Conservation (phyloP, 2,888 invertebrate genomes). For the Eremobia ochroleuca region DNA sequence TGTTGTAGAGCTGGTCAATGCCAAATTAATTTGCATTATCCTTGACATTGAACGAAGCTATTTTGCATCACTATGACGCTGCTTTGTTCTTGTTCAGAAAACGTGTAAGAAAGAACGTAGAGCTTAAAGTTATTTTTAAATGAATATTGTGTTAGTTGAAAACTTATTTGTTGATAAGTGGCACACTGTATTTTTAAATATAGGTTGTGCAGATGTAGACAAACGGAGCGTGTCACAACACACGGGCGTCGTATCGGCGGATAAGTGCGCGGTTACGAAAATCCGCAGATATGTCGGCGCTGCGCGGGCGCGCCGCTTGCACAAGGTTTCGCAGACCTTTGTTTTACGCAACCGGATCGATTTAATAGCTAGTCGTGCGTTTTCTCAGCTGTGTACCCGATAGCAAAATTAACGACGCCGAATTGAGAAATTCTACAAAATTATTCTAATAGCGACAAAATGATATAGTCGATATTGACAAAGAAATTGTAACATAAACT, state of each 20-base stretch:
- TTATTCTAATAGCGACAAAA: conserved; percentile 59
- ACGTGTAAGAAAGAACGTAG: not conserved
- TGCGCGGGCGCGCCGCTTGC: conserved; percentile 89
- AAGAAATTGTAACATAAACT: conserved; percentile 69
- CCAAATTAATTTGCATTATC: conserved; percentile 72
- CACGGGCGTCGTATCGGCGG: conserved; percentile 87
- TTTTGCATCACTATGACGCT: conserved; percentile 60
- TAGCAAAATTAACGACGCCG: conserved; percentile 76
- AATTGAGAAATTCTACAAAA: conserved; percentile 75
- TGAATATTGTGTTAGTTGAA: conserved; percentile 5
- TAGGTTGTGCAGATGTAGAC: conserved; percentile 80
- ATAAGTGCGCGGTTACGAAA: conserved; percentile 91
- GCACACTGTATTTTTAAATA: conserved; percentile 71
- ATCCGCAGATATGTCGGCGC: conserved; percentile 90
- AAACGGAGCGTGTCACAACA: conserved; percentile 88
- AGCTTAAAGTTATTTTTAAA: not conserved
- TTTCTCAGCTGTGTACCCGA: conserved; percentile 87
- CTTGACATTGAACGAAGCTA: conserved; percentile 73
- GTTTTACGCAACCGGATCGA: conserved; percentile 91
- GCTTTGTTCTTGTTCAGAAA: conserved; percentile 33
- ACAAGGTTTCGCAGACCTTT: conserved; percentile 91
- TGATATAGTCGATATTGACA: conserved; percentile 56
- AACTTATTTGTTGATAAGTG: conserved; percentile 27
- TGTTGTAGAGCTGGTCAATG: conserved; percentile 70
- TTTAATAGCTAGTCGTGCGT: conserved; percentile 90